Percentiles rank a stretch among this genome's conserved stretches.
phyloP scores from a whole-genome alignment of 1,140 invertebrate species.

The Camponotus vicinus region DNA sequence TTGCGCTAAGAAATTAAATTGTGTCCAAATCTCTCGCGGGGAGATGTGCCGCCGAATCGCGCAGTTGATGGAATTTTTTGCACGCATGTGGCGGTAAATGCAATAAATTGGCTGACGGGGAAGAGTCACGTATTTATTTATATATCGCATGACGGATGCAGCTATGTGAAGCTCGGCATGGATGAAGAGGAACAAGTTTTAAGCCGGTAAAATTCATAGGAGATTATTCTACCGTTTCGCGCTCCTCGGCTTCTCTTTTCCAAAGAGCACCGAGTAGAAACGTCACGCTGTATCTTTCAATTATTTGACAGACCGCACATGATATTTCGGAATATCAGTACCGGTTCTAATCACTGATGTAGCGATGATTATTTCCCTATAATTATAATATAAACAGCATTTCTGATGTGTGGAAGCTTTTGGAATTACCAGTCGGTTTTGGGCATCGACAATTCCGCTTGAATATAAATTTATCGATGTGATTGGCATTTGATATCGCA shows the following conservation, averaged over 20 bases:
- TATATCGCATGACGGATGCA: constrained; percentile 41
- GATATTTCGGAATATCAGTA: background rate
- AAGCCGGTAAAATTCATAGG: constrained; percentile 32
- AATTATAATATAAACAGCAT: constrained; percentile 42
- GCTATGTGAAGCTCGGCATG: background rate
- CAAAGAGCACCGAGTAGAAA: background rate
- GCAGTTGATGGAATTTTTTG: background rate
- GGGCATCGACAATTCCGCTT: background rate
- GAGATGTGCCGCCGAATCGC: background rate
- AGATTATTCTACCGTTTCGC: constrained; percentile 21
- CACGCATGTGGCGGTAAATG: constrained; percentile 11
- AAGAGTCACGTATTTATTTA: constrained; percentile 52
- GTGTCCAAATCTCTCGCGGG: constrained; percentile 15
- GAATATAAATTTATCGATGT: constrained; percentile 35
- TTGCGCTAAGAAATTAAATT: constrained; percentile 62
- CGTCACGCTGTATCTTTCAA: background rate
- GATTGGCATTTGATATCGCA: constrained; percentile 26
- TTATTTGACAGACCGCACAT: background rate
- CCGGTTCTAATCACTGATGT: background rate
- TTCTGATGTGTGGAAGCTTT: constrained; percentile 12
- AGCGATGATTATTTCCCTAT: constrained; percentile 19
- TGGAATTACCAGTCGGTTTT: constrained; percentile 8
- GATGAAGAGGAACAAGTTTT: background rate
- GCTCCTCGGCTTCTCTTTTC: background rate
- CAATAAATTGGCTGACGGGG: constrained; percentile 29